phyloP scores from a whole-genome alignment of 1,140 invertebrate genomes.

The Uloborus diversus region DNA sequence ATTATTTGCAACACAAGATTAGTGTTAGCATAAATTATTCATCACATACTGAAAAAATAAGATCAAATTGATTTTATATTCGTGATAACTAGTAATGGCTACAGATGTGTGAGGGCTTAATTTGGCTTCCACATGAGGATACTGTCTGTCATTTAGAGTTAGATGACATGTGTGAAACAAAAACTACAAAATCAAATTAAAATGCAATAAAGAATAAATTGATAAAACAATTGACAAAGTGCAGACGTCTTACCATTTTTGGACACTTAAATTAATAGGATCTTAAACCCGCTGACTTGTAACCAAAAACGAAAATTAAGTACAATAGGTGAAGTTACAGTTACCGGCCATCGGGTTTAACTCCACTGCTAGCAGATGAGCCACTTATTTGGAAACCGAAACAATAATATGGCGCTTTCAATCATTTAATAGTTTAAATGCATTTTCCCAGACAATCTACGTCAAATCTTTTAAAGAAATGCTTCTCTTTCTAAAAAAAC shows the following conservation, averaged over 20 bases:
- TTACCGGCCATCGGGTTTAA: too few relatives aligned
- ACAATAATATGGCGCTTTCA: too few relatives aligned
- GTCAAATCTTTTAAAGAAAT: too few relatives aligned
- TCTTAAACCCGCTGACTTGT: background rate
- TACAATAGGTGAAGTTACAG: too few relatives aligned
- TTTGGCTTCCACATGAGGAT: background rate
- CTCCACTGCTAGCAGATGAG: too few relatives aligned
- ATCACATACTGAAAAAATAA: background rate
- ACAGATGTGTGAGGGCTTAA: background rate
- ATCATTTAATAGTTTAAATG: too few relatives aligned
- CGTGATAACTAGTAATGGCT: background rate
- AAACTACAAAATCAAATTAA: background rate
- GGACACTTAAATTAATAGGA: background rate
- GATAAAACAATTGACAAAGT: background rate
- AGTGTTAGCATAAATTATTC: background rate
- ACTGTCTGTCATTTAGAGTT: background rate
- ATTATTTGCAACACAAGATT: background rate
- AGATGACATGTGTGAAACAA: background rate
- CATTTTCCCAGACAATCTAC: too few relatives aligned
- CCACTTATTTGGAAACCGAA: too few relatives aligned
- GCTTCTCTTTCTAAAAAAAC: too few relatives aligned
- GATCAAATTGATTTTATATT: background rate
- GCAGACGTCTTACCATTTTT: constrained; percentile 33
- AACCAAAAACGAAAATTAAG: too few relatives aligned
- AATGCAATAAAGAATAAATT: background rate